These are phyloP conservation scores for Palythoa heliodiscus DNA, from an alignment of 92 coral and sea anemone species.

Conservation along the genomic window DNA sequence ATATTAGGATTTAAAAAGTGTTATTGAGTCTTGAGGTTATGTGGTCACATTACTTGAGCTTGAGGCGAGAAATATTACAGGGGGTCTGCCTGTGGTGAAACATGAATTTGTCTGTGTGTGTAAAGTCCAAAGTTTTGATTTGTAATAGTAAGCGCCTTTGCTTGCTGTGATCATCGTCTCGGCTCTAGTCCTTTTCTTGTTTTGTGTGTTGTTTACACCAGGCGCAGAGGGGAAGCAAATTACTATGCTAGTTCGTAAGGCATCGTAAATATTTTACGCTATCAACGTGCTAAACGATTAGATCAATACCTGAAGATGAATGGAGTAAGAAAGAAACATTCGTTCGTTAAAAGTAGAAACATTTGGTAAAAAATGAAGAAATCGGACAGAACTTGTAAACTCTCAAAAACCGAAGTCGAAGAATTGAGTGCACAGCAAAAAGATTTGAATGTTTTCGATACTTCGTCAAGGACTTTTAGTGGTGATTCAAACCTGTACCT, in stretches of 20 bases:
- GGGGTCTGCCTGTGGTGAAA: no score
- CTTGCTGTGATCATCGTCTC: background rate
- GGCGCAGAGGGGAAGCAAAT: background rate
- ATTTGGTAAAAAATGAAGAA: constrained; percentile 15
- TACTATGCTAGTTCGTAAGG: background rate
- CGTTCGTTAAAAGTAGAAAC: background rate
- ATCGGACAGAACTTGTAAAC: constrained; percentile 10
- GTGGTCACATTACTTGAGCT: no score
- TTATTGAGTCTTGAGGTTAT: no score
- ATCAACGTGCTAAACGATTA: background rate
- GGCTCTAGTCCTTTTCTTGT: background rate
- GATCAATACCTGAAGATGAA: background rate
- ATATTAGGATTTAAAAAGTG: no score
- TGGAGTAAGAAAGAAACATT: background rate
- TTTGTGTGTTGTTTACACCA: background rate
- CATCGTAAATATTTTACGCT: constrained; percentile 7
- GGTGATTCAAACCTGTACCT: constrained; percentile 33
- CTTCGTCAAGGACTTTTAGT: background rate
- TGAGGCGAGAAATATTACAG: no score
- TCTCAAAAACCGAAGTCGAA: background rate
- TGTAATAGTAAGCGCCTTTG: background rate
- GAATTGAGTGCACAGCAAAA: background rate
- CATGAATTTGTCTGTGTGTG: no score
- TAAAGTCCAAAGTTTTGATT: no score
- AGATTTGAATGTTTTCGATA: background rate